Evolutionary conservation across 2,888 invertebrate genomes (phyloP).

Genomic region (Phania funesta): DNA sequence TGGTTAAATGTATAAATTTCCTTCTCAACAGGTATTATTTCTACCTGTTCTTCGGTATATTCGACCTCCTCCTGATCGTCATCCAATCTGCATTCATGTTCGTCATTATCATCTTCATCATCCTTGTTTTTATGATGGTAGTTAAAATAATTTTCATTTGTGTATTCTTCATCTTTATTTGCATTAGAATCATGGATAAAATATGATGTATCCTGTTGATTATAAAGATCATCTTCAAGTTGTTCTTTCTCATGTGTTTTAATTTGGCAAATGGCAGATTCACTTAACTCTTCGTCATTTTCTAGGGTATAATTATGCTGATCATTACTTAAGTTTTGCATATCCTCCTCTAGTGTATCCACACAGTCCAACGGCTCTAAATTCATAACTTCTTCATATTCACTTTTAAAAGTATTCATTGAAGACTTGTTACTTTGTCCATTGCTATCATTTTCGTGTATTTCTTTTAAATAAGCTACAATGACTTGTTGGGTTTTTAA

Average conservation of each 20-base stretch:
- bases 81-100: neutral
- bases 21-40: neutral
- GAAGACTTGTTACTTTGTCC: conserved; percentile 7
- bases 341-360: conserved; percentile 23
- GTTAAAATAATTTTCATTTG: conserved; percentile 26
- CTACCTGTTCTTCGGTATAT: neutral
- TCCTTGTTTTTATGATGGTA: conserved; percentile 65
- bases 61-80: neutral
- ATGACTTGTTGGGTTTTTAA: conserved; percentile 74
- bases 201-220: conserved; percentile 9
- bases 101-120: conserved; percentile 17
- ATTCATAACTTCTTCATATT: conserved; percentile 53
- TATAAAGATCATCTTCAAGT: conserved; percentile 4
- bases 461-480: conserved; percentile 40
- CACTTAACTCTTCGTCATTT: conserved; percentile 8
- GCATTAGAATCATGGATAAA: neutral
- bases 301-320: neutral
- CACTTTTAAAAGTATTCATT: conserved; percentile 23
- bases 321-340: conserved; percentile 36
- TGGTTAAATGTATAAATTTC: neutral
- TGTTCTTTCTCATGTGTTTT: neutral
- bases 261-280: neutral
- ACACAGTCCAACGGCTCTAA: conserved; percentile 27
- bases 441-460: conserved; percentile 12
- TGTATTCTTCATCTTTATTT: conserved; percentile 31